Base-by-base conservation (phyloP, 2,113 vertebrate genomes). In the Amphiprion ocellaris region DNA sequence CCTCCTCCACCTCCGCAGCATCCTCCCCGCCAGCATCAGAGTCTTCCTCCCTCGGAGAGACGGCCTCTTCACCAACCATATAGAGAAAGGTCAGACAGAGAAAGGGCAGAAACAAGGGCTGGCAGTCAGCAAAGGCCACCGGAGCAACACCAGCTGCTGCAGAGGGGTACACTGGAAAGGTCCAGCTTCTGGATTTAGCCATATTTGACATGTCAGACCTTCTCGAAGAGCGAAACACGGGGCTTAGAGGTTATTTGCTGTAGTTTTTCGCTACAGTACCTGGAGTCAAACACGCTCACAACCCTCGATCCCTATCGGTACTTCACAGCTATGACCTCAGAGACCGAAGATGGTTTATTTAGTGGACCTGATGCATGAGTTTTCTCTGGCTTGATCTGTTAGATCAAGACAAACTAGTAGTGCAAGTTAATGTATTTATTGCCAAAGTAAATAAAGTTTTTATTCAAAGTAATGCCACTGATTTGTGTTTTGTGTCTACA, bases 121-220 rank as follows among this genome's bases (percentile, higher is more conserved):
- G 67, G 72, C 39, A 68, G 69, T 33, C 69, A 71, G 33, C 79
- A 59, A 55, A 86, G 41, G 63, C 8, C 58, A 4, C 77, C 69
- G 0, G 91, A 94, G 74, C 69, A 88, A 24, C 87, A 82, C 54
- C 87, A 82, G 26, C 90, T 90, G 50, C 84, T 90, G 24, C 71
- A 65, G 62, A 89, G 92, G 14, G 87, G 67, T 0, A 21, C 83
- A 0, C n/a, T 90, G 53, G 86, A 94, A 46, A 91, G 94, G 75
- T 87, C 88, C 79, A 94, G 95, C 81, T 90, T 95, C 78, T 95
- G 94, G 95, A 92, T 95, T 77, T 95, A 88, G 82, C 5, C 0
- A 0, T 3, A 5, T 81, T 33, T 47, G 28, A 74, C 15, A 50
- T 21, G 26, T 6, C 4, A 15, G 50, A 71, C 46, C 44, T 37